A percentile compares a stretch with the other conserved stretches of the same genome.
Conservation (phyloP, 1,140 invertebrate species). For the Dinoponera quadriceps region DNA sequence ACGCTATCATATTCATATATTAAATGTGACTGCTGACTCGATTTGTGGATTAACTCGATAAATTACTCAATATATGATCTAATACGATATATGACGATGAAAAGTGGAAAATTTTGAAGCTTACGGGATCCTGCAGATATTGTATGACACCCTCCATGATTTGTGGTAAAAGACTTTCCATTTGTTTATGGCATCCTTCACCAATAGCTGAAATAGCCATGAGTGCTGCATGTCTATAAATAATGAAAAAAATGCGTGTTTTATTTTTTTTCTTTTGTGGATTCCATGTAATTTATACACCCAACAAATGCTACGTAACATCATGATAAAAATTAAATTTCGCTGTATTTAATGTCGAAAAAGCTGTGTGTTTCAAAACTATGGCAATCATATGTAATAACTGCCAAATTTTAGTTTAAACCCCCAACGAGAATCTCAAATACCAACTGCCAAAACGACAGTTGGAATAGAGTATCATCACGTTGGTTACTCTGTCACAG, state of each 20-base stretch:
- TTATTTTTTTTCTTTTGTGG: not conserved
- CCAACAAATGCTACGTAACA: too few relatives aligned
- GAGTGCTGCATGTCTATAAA: slow-evolving; percentile 95
- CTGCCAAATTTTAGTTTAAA: slow-evolving; percentile 73
- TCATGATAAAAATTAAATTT: not conserved
- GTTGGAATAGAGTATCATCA: slow-evolving; percentile 60
- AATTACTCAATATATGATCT: slow-evolving; percentile 8
- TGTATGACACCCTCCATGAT: slow-evolving; percentile 96
- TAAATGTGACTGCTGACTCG: slow-evolving; percentile 76
- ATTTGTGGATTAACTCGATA: slow-evolving; percentile 70
- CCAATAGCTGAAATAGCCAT: slow-evolving; percentile 99
- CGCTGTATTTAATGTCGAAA: not conserved
- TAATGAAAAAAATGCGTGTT: slow-evolving; percentile 40
- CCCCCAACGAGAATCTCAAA: slow-evolving; percentile 69
- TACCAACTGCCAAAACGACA: slow-evolving; percentile 77
- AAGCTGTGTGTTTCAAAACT: slow-evolving; percentile 74
- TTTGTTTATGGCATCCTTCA: slow-evolving; percentile 99
- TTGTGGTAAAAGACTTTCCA: slow-evolving; percentile 96
- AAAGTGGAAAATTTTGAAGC: slow-evolving; percentile 70
- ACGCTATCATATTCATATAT: slow-evolving; percentile 71
- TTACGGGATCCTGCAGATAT: slow-evolving; percentile 94
- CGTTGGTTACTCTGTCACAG: slow-evolving; percentile 78
- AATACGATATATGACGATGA: not conserved
- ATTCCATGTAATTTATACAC: not conserved
- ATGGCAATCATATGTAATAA: slow-evolving; percentile 64